A percentile compares a stretch with the other conserved stretches of the same genome.
phyloP scores from a whole-genome alignment of 2,797 vertebrate species.

The Tolypeutes matacus region DNA sequence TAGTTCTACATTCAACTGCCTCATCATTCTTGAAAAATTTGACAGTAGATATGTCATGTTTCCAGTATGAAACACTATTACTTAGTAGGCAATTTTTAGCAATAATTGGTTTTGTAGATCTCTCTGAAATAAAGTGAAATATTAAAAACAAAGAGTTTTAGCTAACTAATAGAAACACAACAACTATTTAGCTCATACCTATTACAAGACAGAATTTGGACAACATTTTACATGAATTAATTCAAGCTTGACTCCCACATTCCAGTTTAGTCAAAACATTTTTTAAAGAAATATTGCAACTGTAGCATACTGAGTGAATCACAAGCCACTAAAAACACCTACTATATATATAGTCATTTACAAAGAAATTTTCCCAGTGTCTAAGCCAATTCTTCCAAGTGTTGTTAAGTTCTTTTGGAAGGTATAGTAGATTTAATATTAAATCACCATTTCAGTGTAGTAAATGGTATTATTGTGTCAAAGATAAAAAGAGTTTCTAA shows the following conservation, averaged over 20 bases:
- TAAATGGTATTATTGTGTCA: neutral
- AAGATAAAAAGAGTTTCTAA: neutral
- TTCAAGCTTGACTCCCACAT: neutral
- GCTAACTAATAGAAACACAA: slow-evolving; percentile 1
- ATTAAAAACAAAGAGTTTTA: slow-evolving; percentile 3
- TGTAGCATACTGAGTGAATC: neutral
- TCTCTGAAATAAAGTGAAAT: slow-evolving; percentile 21
- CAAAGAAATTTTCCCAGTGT: slow-evolving; percentile 4
- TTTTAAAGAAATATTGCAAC: slow-evolving; percentile 35
- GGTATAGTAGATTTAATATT: neutral
- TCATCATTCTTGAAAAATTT: slow-evolving; percentile 17
- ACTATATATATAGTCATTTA: slow-evolving; percentile 24
- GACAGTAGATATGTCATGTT: neutral
- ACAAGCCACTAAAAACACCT: neutral
- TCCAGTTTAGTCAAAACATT: slow-evolving; percentile 6
- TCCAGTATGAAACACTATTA: neutral
- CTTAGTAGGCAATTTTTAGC: neutral
- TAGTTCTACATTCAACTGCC: neutral
- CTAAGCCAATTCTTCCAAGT: neutral
- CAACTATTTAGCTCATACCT: neutral
- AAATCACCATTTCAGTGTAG: neutral
- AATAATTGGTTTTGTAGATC: neutral
- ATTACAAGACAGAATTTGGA: neutral
- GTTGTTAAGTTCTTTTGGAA: slow-evolving; percentile 54
- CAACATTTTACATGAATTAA: neutral